Base-by-base conservation (phyloP, 2,113 vertebrate genomes). In the Haliaeetus leucogaster region DNA sequence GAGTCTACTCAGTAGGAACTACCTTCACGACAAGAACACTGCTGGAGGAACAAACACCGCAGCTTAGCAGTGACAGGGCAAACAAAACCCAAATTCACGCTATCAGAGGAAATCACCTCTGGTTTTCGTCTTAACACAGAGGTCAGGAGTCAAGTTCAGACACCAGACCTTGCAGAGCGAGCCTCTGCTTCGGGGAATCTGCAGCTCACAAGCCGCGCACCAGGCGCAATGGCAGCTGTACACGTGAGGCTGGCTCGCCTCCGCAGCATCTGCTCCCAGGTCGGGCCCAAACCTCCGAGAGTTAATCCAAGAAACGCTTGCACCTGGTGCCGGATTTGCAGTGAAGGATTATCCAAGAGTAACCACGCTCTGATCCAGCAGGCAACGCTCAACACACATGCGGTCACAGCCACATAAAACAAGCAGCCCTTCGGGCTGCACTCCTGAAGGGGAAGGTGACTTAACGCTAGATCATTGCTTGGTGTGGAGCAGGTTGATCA, bases 281-380 rank as follows among this genome's bases (percentile, higher is more conserved):
- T 85, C 70, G 65, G 65, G 29, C 61, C 79, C 76, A 88, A 90
- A 70, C 50, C 83, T 92, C 90, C 14, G 5, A 59, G 48, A 81
- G 45, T 62, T 95, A 83, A 97, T 65, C 53, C 90, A 83, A 77
- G 93, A 77, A 93, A 86, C 1, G 21, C 55, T 55, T 52, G 82
- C 86, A 94, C 88, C 90, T 94, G 90, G 71, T 5, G 7, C 79
- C 58, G 79, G 82, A 88, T 95, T 93, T 83, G n/a, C 92, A 42
- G 26, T 2, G 14, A 68, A 61, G 81, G 53, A 66, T 88, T 90
- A 96, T 50, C 63, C 42, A 82, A 62, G 68, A 56, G 55, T 12
- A 71, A 27, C 55, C 13, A 70, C 0, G 2, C 25, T 80, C 62
- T 4, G 4, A 82, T 47, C 70, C 66, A 82, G 56, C 36, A 42